These are phyloP conservation scores for Apamea epomidion DNA, from an alignment of 2,888 invertebrate genomes.

Conservation along the genomic window DNA sequence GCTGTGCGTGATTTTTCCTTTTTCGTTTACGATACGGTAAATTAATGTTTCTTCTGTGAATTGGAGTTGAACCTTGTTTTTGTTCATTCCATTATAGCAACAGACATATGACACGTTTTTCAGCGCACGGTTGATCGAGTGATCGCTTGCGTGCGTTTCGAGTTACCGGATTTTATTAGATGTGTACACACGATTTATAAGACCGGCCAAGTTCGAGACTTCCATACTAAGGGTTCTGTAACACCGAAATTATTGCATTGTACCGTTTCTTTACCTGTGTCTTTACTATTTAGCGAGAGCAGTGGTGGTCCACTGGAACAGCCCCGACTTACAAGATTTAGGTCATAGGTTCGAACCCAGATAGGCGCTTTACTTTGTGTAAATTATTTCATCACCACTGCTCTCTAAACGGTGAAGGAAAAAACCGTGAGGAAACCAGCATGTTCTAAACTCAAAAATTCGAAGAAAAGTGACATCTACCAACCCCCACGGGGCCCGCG, in stretches of 20 bases:
- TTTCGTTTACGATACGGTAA: constrained; percentile 36
- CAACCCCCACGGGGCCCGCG: too few relatives aligned
- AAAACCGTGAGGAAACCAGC: too few relatives aligned
- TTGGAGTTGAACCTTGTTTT: constrained; percentile 16
- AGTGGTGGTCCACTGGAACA: too few relatives aligned
- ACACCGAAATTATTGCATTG: not conserved
- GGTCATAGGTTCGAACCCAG: too few relatives aligned
- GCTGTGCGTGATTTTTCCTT: constrained; percentile 43
- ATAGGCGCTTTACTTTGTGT: too few relatives aligned
- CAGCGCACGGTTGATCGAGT: constrained; percentile 13
- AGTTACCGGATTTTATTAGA: constrained; percentile 17
- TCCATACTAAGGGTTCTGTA: not conserved
- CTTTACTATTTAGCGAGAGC: too few relatives aligned
- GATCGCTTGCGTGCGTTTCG: constrained; percentile 15
- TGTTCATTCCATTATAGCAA: constrained; percentile 23
- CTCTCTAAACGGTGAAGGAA: too few relatives aligned
- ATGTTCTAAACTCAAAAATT: too few relatives aligned
- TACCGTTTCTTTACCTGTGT: too few relatives aligned
- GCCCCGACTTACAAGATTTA: too few relatives aligned
- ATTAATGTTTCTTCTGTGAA: constrained; percentile 46
- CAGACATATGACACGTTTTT: constrained; percentile 4
- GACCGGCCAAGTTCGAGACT: not conserved
- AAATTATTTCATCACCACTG: too few relatives aligned
- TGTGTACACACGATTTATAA: not conserved
- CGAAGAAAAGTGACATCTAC: too few relatives aligned